phyloP scores from a whole-genome alignment of 2,113 vertebrate species.

The Piaya cayana region DNA sequence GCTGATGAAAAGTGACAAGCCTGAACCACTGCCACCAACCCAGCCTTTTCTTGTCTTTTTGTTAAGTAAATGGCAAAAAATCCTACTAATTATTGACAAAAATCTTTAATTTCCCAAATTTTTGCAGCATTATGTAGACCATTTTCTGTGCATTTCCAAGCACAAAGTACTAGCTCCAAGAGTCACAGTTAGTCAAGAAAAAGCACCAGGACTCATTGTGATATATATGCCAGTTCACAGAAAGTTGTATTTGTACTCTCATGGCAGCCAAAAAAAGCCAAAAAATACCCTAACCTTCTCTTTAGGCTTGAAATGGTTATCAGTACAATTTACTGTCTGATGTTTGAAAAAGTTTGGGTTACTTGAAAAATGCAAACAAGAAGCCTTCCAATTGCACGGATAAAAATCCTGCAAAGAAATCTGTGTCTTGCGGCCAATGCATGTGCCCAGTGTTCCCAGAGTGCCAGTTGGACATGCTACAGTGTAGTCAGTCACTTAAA shows the following conservation, averaged over 20 bases:
- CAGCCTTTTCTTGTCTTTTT: constrained; percentile 33
- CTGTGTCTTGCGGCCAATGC: neutral
- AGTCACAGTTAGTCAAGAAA: constrained; percentile 18
- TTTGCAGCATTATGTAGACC: neutral
- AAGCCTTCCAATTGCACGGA: neutral
- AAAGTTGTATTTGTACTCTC: neutral
- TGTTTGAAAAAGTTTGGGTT: neutral
- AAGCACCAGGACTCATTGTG: neutral
- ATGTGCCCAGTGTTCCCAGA: neutral
- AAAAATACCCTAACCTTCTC: neutral
- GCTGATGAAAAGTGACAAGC: constrained; percentile 68
- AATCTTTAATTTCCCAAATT: constrained; percentile 51
- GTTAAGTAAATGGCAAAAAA: constrained; percentile 51
- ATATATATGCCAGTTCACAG: neutral
- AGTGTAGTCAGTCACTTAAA: neutral
- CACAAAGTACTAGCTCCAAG: neutral
- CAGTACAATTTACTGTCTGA: neutral
- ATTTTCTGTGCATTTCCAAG: neutral
- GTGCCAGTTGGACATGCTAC: neutral
- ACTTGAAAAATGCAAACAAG: neutral
- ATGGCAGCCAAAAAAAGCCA: neutral
- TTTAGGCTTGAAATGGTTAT: neutral
- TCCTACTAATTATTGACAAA: constrained; percentile 60
- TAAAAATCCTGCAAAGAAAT: neutral
- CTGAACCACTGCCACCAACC: constrained; percentile 52